Percentiles rank a stretch among this genome's conserved stretches.
These are phyloP conservation scores for Metacarcinus magister DNA, from an alignment of 2,888 invertebrate genomes.

Conservation along the genomic window DNA sequence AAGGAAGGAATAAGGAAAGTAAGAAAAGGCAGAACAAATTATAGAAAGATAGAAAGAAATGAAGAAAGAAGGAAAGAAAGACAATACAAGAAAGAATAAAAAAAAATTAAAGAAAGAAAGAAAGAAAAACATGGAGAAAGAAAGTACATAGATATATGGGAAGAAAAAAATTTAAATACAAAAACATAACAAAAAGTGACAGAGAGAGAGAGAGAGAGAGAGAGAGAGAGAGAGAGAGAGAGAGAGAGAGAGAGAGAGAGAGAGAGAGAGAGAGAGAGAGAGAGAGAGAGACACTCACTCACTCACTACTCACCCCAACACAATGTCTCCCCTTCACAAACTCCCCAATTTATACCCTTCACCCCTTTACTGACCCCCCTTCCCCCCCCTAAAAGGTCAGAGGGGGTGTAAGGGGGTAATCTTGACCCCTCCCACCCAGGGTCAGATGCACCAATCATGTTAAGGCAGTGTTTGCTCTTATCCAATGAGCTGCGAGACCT, in stretches of 20 bases:
- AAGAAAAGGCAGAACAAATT: background rate
- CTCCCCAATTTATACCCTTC: background rate
- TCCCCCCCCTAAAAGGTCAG: background rate
- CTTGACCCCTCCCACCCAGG: background rate
- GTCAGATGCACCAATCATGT: background rate
- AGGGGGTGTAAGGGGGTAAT: background rate
- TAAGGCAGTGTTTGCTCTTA: background rate
- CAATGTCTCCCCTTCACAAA: background rate
- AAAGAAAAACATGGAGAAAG: background rate
- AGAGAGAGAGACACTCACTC: background rate
- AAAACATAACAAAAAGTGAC: background rate
- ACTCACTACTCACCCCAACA: background rate
- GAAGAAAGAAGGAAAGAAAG: background rate
- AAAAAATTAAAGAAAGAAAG: background rate
- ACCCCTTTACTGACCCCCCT: background rate
- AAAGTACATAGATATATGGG: background rate
- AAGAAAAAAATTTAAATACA: background rate
- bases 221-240: background rate
- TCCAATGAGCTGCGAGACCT: too few species aligned
- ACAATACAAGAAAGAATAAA: background rate
- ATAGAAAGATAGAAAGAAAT: background rate
- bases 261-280: background rate
- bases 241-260: background rate
- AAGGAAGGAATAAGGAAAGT: background rate
- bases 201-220: background rate